Percentiles rank a stretch among this genome's conserved stretches.
These are phyloP conservation scores for Willisornis vidua DNA, from an alignment of 2,113 vertebrate genomes.

Conservation along the genomic window DNA sequence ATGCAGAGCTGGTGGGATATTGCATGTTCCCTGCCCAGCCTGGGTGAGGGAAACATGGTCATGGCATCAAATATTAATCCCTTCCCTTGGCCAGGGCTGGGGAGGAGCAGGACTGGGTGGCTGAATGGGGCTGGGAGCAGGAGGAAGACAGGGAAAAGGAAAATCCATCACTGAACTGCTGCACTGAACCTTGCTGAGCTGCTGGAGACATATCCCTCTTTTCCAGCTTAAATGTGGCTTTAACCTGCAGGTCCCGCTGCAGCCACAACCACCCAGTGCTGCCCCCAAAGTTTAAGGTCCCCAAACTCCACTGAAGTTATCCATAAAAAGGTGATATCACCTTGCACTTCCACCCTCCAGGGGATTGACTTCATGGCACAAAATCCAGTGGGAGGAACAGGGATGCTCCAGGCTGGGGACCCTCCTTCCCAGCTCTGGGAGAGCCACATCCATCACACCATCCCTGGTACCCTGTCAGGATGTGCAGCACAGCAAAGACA, in stretches of 20 bases:
- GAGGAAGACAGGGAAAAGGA: background rate
- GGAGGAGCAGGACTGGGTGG: background rate
- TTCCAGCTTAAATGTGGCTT: too few relatives aligned
- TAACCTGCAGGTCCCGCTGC: background rate
- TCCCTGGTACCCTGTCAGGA: rapidly evolving
- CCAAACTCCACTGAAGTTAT: rapidly evolving
- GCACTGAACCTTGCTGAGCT: rapidly evolving
- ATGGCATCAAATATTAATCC: constrained; percentile 74
- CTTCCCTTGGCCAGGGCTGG: background rate
- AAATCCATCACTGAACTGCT: rapidly evolving
- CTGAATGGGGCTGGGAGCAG: rapidly evolving
- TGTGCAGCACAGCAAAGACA: rapidly evolving
- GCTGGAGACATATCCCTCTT: background rate
- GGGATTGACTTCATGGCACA: rapidly evolving
- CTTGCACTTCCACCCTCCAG: rapidly evolving
- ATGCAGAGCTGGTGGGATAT: constrained; percentile 79
- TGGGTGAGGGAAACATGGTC: background rate
- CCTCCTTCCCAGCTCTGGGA: rapidly evolving
- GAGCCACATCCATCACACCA: background rate
- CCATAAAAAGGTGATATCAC: rapidly evolving
- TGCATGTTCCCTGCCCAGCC: constrained; percentile 45
- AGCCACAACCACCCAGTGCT: rapidly evolving
- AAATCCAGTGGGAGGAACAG: rapidly evolving
- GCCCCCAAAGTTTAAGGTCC: background rate
- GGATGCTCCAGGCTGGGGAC: background rate